Evolutionary conservation across 2,113 vertebrate species (phyloP).

Genomic region (Oryctolagus cuniculus): DNA sequence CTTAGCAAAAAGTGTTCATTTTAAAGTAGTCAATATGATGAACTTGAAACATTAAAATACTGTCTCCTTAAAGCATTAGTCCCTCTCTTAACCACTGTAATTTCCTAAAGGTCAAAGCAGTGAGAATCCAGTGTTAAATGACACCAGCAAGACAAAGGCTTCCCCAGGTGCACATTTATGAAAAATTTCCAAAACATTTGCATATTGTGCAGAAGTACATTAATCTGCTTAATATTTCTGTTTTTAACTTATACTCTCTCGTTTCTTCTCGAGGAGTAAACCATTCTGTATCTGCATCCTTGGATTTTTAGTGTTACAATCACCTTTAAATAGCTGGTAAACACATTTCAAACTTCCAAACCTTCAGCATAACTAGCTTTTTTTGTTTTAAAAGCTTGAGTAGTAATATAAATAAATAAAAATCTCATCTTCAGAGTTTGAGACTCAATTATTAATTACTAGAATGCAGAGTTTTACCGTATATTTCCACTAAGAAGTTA

Average conservation of each 20-base stretch:
- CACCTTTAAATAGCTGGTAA: neutral
- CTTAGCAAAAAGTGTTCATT: neutral
- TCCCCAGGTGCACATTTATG: neutral
- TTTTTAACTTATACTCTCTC: neutral
- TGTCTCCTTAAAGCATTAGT: constrained; percentile 7
- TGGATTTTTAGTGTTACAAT: neutral
- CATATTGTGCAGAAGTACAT: neutral
- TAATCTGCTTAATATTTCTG: neutral
- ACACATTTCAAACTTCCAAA: neutral
- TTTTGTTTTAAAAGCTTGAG: neutral
- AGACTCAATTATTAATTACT: neutral
- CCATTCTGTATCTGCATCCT: neutral
- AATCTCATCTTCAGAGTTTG: neutral
- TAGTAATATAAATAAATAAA: constrained; percentile 29
- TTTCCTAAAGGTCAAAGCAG: constrained; percentile 50
- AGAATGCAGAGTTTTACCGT: neutral
- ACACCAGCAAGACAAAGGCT: constrained; percentile 10
- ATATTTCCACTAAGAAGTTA: constrained; percentile 60
- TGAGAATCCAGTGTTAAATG: constrained; percentile 19
- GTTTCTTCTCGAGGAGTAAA: neutral
- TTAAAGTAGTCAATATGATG: constrained; percentile 12
- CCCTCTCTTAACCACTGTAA: constrained; percentile 11
- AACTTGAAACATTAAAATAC: constrained; percentile 49
- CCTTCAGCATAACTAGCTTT: neutral
- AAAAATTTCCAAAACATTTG: neutral